Conservation (phyloP, 2,888 invertebrate genomes). For the Rhagium mordax region DNA sequence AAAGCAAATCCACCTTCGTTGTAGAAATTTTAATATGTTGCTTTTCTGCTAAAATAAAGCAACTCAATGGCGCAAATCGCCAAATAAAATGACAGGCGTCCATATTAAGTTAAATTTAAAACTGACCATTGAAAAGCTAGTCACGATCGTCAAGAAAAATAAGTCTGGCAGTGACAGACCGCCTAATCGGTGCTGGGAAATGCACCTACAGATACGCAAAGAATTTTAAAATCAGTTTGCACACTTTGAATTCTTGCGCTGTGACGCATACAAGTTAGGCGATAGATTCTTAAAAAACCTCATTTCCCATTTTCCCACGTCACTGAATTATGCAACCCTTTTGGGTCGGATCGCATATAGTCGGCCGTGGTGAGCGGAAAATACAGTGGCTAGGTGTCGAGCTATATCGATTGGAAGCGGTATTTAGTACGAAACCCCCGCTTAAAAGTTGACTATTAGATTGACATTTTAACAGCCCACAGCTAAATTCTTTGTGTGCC, state of each 20-base stretch:
- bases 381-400: slow-evolving; percentile 23
- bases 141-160: too few species aligned
- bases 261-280: neutral
- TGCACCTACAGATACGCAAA: too few species aligned
- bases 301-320: neutral
- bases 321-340: slow-evolving; percentile 1
- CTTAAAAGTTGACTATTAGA: slow-evolving; percentile 29
- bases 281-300: neutral
- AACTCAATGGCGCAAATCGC: too few species aligned
- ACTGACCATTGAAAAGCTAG: too few species aligned
- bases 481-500: slow-evolving; percentile 25
- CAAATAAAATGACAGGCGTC: too few species aligned
- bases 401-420: slow-evolving; percentile 30
- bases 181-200: too few species aligned
- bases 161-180: too few species aligned
- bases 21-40: too few species aligned
- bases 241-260: neutral
- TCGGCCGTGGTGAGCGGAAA: slow-evolving; percentile 6
- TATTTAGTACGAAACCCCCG: slow-evolving; percentile 17
- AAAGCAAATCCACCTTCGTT: too few species aligned
- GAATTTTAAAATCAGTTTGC: too few species aligned
- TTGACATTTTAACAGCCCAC: slow-evolving; percentile 24
- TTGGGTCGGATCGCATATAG: neutral
- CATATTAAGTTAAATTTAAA: too few species aligned
- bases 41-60: too few species aligned